Evolutionary conservation across 2,113 vertebrate species (phyloP).

Genomic region (Nycticorax nycticorax): DNA sequence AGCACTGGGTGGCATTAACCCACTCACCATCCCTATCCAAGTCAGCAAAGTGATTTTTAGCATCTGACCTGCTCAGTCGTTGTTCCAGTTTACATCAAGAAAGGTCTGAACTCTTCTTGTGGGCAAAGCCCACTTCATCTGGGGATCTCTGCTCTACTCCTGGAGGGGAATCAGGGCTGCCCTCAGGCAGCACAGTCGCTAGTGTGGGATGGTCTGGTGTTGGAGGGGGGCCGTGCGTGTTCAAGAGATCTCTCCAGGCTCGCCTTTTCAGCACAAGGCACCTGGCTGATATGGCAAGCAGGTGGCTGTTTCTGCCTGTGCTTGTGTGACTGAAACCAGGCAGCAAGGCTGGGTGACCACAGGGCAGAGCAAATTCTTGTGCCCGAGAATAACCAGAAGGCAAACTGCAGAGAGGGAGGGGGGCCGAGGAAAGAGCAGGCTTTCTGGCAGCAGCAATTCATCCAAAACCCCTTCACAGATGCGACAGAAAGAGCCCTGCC

Average conservation of each 20-base stretch:
- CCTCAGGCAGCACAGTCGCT: neutral
- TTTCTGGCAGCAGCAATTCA: neutral
- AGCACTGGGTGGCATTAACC: neutral
- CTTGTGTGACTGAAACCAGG: rapidly evolving
- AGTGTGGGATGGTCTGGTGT: rapidly evolving
- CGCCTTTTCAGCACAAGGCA: neutral
- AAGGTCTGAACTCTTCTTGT: neutral
- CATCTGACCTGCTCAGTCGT: rapidly evolving
- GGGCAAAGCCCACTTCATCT: neutral
- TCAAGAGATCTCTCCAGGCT: neutral
- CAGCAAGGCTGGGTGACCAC: neutral
- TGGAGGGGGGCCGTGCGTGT: neutral
- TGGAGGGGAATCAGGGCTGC: neutral
- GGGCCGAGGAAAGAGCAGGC: neutral
- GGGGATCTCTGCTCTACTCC: neutral
- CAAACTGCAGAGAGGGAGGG: neutral
- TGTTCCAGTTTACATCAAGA: neutral
- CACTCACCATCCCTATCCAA: neutral
- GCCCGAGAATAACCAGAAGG: neutral
- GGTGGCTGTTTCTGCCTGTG: neutral
- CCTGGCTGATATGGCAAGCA: neutral
- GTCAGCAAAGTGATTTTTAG: neutral
- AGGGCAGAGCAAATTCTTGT: neutral
- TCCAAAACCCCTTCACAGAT: neutral
- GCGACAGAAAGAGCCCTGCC: neutral